phyloP scores from a whole-genome alignment of 1,140 invertebrate genomes.

The Homarus americanus region DNA sequence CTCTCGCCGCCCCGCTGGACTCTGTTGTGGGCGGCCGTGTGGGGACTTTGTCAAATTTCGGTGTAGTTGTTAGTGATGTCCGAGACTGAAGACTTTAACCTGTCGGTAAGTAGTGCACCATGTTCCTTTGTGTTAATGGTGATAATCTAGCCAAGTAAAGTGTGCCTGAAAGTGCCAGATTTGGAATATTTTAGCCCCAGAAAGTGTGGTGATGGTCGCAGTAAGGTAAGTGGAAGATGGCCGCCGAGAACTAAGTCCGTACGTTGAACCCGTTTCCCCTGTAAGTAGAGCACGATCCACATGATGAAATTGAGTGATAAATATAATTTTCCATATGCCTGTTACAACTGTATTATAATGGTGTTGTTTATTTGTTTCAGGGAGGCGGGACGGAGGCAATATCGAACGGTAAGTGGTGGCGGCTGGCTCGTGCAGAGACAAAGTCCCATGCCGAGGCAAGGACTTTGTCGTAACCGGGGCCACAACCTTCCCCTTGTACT shows the following conservation, averaged over 20 bases:
- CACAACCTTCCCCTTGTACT: not conserved
- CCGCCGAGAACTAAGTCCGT: conserved; percentile 50
- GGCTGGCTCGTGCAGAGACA: conserved; percentile 39
- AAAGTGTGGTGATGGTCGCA: conserved; percentile 10
- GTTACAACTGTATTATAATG: not conserved
- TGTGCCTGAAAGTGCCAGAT: not conserved
- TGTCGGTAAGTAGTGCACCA: conserved; percentile 33
- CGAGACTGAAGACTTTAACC: conserved; percentile 23
- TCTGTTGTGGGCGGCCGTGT: not conserved
- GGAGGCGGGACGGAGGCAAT: conserved; percentile 22
- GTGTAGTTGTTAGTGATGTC: conserved; percentile 12
- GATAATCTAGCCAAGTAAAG: not conserved
- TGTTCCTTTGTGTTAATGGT: not conserved
- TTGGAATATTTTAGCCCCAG: conserved; percentile 11
- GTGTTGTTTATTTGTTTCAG: conserved; percentile 40
- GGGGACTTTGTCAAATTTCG: conserved; percentile 30
- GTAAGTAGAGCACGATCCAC: conserved; percentile 40
- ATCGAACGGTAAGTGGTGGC: conserved; percentile 55
- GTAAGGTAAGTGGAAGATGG: conserved; percentile 43
- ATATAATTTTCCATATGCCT: not conserved
- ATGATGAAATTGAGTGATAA: not conserved
- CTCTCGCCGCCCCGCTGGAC: conserved; percentile 47
- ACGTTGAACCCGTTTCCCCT: conserved; percentile 59
- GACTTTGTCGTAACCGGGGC: conserved; percentile 30
- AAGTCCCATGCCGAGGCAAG: conserved; percentile 26